phyloP scores from a whole-genome alignment of 2,797 vertebrate genomes.

The Protosalanx chinensis region DNA sequence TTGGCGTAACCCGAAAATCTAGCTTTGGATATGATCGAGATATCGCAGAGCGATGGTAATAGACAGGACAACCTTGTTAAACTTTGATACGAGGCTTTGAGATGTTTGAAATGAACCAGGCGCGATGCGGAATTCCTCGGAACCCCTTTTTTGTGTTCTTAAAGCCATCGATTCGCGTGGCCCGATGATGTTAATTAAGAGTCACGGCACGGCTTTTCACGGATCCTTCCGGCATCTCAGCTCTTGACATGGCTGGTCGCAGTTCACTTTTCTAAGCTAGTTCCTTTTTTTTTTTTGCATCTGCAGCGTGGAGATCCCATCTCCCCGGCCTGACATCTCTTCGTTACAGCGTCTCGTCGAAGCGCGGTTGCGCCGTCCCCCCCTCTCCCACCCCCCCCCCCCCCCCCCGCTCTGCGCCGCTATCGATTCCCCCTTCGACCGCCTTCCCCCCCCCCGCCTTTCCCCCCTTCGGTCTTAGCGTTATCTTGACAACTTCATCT shows the following conservation, averaged over 20 bases:
- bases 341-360: constrained; percentile 33
- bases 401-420: constrained; percentile 37
- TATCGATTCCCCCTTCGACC: constrained; percentile 60
- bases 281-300: constrained; percentile 6
- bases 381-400: not conserved
- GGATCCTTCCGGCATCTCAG: not conserved
- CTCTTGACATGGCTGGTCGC: not conserved
- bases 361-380: constrained; percentile 14
- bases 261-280: constrained; percentile 3
- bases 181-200: not conserved
- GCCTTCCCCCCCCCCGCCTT: not conserved
- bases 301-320: constrained; percentile 30
- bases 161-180: not conserved
- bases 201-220: not conserved
- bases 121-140: not conserved
- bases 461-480: constrained; percentile 18
- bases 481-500: constrained; percentile 47
- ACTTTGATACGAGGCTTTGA: constrained; percentile 1
- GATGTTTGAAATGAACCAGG: not conserved
- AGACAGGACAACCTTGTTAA: not conserved
- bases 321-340: constrained; percentile 40
- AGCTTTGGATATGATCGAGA: not conserved
- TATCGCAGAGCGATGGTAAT: too few relatives aligned
- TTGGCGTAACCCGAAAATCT: not conserved
- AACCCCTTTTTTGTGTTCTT: not conserved